A percentile compares a stretch with the other conserved stretches of the same genome.
Conservation (phyloP, 2,113 vertebrate species). For the Dicentrarchus labrax region DNA sequence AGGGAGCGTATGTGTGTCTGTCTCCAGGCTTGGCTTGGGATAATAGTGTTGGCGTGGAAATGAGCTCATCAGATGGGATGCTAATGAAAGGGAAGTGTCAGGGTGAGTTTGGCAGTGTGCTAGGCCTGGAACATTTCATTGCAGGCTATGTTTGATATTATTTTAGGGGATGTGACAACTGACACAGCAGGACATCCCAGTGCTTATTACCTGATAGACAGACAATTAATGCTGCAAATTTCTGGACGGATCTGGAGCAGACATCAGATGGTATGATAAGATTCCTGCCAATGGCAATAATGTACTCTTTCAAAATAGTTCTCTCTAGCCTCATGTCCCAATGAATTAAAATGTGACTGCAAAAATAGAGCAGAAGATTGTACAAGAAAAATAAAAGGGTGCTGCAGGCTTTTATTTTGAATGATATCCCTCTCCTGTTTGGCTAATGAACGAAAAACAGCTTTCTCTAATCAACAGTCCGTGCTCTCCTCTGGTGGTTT, state of each 20-base stretch:
- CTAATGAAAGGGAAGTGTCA: constrained; percentile 67
- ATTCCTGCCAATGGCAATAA: not conserved
- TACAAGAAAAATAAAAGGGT: constrained; percentile 11
- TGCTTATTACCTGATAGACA: constrained; percentile 29
- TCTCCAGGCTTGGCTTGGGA: constrained; percentile 64
- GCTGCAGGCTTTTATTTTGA: not conserved
- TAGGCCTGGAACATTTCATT: constrained; percentile 42
- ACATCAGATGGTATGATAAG: constrained; percentile 18
- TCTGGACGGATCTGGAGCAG: constrained; percentile 11
- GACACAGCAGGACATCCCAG: constrained; percentile 43
- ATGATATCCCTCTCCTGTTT: not conserved
- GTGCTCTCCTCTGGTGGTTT: constrained; percentile 11
- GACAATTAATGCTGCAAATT: constrained; percentile 31
- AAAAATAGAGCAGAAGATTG: constrained; percentile 3
- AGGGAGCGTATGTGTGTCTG: constrained; percentile 43
- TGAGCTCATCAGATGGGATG: constrained; percentile 75
- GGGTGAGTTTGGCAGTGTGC: constrained; percentile 54
- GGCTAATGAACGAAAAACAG: constrained; percentile 2
- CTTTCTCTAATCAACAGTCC: constrained; percentile 1
- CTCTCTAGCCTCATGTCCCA: not conserved
- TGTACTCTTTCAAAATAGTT: not conserved
- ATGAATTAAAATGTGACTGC: not conserved
- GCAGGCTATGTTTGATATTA: constrained; percentile 51
- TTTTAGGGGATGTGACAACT: constrained; percentile 38
- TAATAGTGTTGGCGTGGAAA: constrained; percentile 62